These are phyloP conservation scores for Stichodactyla mertensii DNA, from an alignment of 64 coral and sea anemone genomes.

Conservation along the genomic window DNA sequence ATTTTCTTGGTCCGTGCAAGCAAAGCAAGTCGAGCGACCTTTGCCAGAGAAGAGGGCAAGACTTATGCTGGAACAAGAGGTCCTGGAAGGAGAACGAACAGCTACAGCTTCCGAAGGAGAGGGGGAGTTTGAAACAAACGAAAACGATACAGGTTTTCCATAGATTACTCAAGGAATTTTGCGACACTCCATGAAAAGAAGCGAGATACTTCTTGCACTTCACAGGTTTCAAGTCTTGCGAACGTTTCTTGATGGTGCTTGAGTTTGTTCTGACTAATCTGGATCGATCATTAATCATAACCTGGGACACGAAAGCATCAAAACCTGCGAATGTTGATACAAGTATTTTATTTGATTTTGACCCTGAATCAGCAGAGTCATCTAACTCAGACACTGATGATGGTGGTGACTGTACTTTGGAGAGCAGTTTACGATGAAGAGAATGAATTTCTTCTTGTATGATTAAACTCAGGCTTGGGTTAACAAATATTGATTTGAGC, in stretches of 20 bases:
- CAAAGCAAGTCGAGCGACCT: neutral
- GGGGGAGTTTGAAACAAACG: neutral
- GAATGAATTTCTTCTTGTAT: conserved; percentile 33
- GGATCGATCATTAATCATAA: neutral
- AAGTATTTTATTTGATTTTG: neutral
- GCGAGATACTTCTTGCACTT: neutral
- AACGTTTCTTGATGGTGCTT: neutral
- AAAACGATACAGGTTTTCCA: neutral
- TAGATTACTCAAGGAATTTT: neutral
- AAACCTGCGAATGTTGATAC: neutral
- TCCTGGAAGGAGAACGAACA: conserved; percentile 13
- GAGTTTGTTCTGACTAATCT: neutral
- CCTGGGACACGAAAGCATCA: neutral
- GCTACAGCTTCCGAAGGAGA: conserved; percentile 27
- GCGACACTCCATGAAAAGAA: neutral
- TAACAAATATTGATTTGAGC: conserved; percentile 10
- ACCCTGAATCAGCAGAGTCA: no score
- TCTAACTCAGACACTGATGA: neutral
- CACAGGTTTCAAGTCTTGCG: neutral
- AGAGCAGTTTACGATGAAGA: conserved; percentile 18
- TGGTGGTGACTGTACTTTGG: neutral
- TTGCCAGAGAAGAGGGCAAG: neutral
- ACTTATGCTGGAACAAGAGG: neutral
- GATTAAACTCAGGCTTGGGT: conserved; percentile 16
- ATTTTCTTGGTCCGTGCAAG: no score